Evolutionary conservation across 2,888 invertebrate species (phyloP).

Genomic region (Cheilosia variabilis): DNA sequence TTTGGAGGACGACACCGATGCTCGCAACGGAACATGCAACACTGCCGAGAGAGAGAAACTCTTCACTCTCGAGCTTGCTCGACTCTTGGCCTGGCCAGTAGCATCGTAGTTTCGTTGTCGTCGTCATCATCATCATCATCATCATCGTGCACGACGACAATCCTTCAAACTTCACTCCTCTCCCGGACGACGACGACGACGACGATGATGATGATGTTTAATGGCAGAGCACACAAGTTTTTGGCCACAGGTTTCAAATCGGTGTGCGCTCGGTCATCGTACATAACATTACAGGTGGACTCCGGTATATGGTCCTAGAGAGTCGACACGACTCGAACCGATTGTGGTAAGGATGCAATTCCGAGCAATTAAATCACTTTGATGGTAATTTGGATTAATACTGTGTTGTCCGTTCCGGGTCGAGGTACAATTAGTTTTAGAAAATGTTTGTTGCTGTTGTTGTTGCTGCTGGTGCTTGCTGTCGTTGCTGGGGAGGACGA

Average conservation of each 20-base stretch:
- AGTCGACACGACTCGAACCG: slow-evolving; percentile 74
- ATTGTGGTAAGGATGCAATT: slow-evolving; percentile 81
- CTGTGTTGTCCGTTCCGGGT: slow-evolving; percentile 81
- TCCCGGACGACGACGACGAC: slow-evolving; percentile 36
- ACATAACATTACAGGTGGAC: slow-evolving; percentile 75
- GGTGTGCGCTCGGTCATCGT: slow-evolving; percentile 6
- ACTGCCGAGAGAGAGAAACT: slow-evolving; percentile 28
- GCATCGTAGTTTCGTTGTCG: not conserved
- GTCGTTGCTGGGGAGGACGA: slow-evolving; percentile 38
- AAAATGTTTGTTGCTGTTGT: slow-evolving; percentile 69
- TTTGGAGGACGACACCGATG: slow-evolving; percentile 59
- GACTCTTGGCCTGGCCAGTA: not conserved
- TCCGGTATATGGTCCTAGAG: slow-evolving; percentile 25
- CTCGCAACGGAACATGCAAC: slow-evolving; percentile 4
- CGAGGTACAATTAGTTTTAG: slow-evolving; percentile 82
- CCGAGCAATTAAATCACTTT: slow-evolving; percentile 84
- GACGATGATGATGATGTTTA: slow-evolving; percentile 70
- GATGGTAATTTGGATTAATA: slow-evolving; percentile 84
- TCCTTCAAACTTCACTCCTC: slow-evolving; percentile 68
- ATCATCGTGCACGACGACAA: slow-evolving; percentile 51
- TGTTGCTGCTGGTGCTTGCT: slow-evolving; percentile 57
- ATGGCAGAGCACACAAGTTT: slow-evolving; percentile 67
- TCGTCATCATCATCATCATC: not conserved
- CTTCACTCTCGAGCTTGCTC: slow-evolving; percentile 26
- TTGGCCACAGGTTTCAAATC: slow-evolving; percentile 65